Conservation (phyloP, 2,797 vertebrate genomes). For the Rhynchotus rufescens region DNA sequence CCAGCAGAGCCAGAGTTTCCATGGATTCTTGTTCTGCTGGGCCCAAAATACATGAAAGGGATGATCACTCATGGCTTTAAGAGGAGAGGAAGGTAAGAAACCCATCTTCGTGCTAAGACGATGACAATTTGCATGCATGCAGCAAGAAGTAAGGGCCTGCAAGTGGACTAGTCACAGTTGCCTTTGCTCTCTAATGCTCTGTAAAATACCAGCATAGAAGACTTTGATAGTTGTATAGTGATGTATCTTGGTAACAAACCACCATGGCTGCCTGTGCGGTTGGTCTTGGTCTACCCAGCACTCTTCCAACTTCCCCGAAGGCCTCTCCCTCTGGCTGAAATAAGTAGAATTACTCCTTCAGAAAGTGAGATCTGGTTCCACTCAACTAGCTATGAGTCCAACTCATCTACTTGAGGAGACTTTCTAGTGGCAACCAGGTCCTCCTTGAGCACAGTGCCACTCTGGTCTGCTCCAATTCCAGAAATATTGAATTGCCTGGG, state of each 20-base stretch:
- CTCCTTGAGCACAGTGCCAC: rapidly evolving
- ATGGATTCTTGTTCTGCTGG: not conserved
- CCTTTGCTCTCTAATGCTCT: not conserved
- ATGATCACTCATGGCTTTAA: not conserved
- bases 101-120: not conserved
- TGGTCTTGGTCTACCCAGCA: not conserved
- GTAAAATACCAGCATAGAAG: not conserved
- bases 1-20: not conserved
- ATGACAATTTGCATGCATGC: not conserved
- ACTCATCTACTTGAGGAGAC: not conserved
- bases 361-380: not conserved
- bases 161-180: not conserved
- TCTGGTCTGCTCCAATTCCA: not conserved
- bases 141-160: not conserved
- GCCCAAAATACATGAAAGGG: not conserved
- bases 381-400: rapidly evolving
- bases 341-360: not conserved
- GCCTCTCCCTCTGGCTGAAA: not conserved
- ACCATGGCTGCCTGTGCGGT: rapidly evolving
- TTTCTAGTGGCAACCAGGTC: not conserved
- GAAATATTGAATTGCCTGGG: not conserved
- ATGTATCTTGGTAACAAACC: not conserved
- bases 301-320: not conserved
- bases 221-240: not conserved
- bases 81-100: not conserved